Base-by-base conservation (phyloP, 2,797 vertebrate species). In the Pelobates cultripes region DNA sequence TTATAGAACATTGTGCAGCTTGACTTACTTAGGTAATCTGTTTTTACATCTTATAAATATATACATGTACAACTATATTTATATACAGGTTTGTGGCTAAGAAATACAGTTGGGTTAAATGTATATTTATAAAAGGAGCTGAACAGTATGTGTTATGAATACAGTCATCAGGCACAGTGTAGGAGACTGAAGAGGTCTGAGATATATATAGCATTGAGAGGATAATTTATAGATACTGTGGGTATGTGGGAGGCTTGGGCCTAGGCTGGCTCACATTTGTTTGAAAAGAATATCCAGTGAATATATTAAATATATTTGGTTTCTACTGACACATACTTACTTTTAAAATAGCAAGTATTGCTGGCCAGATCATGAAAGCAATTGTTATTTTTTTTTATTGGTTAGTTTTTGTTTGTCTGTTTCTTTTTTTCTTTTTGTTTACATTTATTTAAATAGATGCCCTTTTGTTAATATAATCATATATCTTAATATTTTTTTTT, bases 151-250 rank as follows among this genome's bases (percentile, higher is more conserved):
- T 57, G 68, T 55, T 47, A 57, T 57, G 55, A 12, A 57, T 57
- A 57, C 61, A 3, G 61, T 3, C 57, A 10, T n/a, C 28, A 28
- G 28, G 28, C 28, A 5, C 13, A 7, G 28, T 64, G 61, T 4
- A 64, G 61, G 61, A 40, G 7, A 40, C n/a, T 40, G 15, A 14
- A 45, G 17, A 10, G n/a, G 12, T 60, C 14, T 7, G 41, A n/a
- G 72, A 43, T 78, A 83, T 78, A 78, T 78, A 73, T 83, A 83
- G 81, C 61, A 5, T 15, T 14, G 60, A 14, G 13, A 51, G 73
- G 28, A 15, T 41, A 78, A 78, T 83, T 78, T 55, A 73, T 75
- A 75, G 79, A 47, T 4, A 9, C 77, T 7, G 15, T 68, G 12
- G 8, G 43, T 83, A 55, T 71, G 51, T 44, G 70, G 17, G 70